A percentile compares a stretch with the other conserved stretches of the same genome.
Conservation (phyloP, 2,113 vertebrate genomes). For the Oryzias melastigma region DNA sequence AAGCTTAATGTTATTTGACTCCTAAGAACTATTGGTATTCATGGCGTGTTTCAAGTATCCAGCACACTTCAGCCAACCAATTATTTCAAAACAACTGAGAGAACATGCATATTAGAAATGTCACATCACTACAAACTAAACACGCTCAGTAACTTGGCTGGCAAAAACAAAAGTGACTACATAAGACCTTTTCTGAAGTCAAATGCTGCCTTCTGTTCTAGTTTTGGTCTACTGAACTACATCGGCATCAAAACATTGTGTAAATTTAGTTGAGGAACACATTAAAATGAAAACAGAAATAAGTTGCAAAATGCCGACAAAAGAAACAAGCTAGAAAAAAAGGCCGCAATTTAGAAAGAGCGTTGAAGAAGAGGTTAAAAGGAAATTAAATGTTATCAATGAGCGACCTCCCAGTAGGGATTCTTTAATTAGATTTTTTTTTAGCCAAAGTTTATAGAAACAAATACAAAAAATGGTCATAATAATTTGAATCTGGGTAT, state of each 20-base stretch:
- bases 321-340: no score
- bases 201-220: slow-evolving; percentile 21
- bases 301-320: no score
- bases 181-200: slow-evolving; percentile 33
- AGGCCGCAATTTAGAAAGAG: not conserved
- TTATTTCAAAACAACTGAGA: slow-evolving; percentile 68
- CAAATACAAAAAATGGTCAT: not conserved
- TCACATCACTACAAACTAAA: slow-evolving; percentile 63
- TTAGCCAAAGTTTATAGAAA: not conserved
- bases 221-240: no score
- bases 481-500: not conserved
- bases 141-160: slow-evolving; percentile 35
- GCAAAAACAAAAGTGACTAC: slow-evolving; percentile 45
- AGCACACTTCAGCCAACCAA: slow-evolving; percentile 65
- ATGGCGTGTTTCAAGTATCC: slow-evolving; percentile 39
- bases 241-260: no score
- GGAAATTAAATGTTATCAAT: not conserved
- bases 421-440: not conserved
- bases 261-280: no score
- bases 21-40: slow-evolving; percentile 59
- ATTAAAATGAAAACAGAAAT: no score
- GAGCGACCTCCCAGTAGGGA: not conserved
- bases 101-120: slow-evolving; percentile 69
- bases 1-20: no score
- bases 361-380: slow-evolving; percentile 1